Base-by-base conservation (phyloP, 1,140 invertebrate genomes). In the Marisa cornuarietis region DNA sequence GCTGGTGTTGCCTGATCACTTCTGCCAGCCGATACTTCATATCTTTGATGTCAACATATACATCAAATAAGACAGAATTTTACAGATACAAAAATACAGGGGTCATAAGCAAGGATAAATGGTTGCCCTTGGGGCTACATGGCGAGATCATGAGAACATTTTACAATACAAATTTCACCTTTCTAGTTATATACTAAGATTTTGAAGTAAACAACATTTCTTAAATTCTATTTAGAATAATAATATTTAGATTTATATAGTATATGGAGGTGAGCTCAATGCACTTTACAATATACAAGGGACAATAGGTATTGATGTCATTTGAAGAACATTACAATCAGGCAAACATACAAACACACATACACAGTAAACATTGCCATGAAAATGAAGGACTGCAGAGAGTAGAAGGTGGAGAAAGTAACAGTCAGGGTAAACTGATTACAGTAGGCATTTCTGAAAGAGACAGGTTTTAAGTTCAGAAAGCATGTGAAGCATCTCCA, bases 21-120 rank as follows among this genome's bases (percentile, higher is more conserved):
- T 13, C 75, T 24, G 22, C 79, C 79, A 49, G 63, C 75, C 26
- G 65, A 76, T 20, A 76, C 66, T 69, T 80, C 79, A 68, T 72
- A 79, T n/a, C 78, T 79, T 18, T n/a, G 31, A 54, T 10, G 51
- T 62, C 58, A 51, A 16, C 13, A 62, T 1, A 42, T 13, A 18
- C 69, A 71, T 71, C 3, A n/a, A 20, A 63, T n/a, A 63, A 49
- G 69, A 20, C 8, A 49, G 3, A 49, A 49, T 3, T 42, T 20
- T 8, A 71, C 22, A 42, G 42, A 31, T 7, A 16, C 16, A 31
- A 31, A n/a, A 51, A 5, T 20, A 51, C n/a, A n/a, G 20, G 16
- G n/a, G 24, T 42, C 71, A 13, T 31, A 31, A 51, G 18, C 13
- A 73, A 13, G n/a, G 52, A 49, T 11, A 73, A n/a, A 11, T 10